These are phyloP conservation scores for Tachina grossa DNA, from an alignment of 2,888 invertebrate species.

Conservation along the genomic window DNA sequence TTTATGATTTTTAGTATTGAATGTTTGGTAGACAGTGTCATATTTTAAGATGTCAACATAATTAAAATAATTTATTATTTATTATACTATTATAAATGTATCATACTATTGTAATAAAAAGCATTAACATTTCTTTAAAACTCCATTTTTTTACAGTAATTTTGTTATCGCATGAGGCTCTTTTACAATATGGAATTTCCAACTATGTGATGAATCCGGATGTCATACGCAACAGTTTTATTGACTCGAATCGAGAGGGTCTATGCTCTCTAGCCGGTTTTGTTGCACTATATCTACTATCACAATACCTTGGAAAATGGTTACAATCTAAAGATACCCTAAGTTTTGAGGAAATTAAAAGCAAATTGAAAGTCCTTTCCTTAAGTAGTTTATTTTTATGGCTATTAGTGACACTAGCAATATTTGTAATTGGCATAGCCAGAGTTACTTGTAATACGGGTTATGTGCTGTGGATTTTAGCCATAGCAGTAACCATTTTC, in stretches of 20 bases:
- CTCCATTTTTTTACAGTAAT: slow-evolving; percentile 81
- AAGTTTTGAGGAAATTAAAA: slow-evolving; percentile 73
- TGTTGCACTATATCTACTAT: slow-evolving; percentile 90
- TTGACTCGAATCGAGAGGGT: slow-evolving; percentile 96
- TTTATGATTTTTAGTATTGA: no score
- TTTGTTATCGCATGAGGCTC: slow-evolving; percentile 86
- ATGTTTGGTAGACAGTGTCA: no score
- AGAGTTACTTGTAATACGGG: slow-evolving; percentile 92
- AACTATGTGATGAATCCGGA: slow-evolving; percentile 87
- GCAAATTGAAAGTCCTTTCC: slow-evolving; percentile 75
- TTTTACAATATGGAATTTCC: slow-evolving; percentile 86
- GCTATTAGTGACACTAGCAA: slow-evolving; percentile 83
- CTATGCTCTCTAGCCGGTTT: slow-evolving; percentile 93
- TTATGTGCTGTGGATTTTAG: slow-evolving; percentile 90
- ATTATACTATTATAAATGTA: no score
- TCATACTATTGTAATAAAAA: background rate
- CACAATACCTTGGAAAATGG: slow-evolving; percentile 86
- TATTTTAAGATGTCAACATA: background rate
- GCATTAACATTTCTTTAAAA: background rate
- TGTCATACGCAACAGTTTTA: slow-evolving; percentile 84
- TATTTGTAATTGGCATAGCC: slow-evolving; percentile 86
- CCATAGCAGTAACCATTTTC: slow-evolving; percentile 85
- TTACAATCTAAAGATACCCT: slow-evolving; percentile 81
- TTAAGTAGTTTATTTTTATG: slow-evolving; percentile 81
- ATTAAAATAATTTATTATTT: background rate